Conservation (phyloP, 2,113 vertebrate genomes). For the Seriola dumerili region DNA sequence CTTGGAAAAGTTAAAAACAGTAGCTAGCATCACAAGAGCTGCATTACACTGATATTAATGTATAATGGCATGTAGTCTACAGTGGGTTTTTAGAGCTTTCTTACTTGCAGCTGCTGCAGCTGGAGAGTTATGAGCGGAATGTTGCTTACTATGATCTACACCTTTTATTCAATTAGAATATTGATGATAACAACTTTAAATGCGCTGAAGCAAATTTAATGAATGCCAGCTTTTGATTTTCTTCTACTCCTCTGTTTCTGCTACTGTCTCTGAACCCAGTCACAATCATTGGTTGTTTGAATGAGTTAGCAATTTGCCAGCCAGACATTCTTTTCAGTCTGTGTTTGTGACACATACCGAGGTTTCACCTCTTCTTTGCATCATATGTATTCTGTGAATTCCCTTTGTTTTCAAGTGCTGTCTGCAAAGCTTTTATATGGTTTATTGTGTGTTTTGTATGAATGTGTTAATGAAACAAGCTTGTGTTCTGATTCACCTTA, state of each 20-base stretch:
- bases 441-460: neutral
- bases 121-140: too few relatives aligned
- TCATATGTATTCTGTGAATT: neutral
- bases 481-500: neutral
- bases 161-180: too few relatives aligned
- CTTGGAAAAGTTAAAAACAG: neutral
- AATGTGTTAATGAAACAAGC: constrained; percentile 1
- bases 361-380: neutral
- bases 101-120: too few relatives aligned
- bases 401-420: neutral
- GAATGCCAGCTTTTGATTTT: neutral
- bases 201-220: neutral
- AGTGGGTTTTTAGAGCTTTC: too few relatives aligned
- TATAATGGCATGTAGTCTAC: neutral
- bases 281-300: neutral
- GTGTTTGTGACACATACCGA: neutral
- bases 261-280: neutral
- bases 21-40: neutral
- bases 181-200: neutral
- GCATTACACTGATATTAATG: neutral
- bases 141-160: too few relatives aligned
- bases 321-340: neutral
- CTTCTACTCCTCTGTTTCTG: neutral
- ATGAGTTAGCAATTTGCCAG: neutral
- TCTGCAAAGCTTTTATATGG: neutral